Base-by-base conservation (phyloP, 1,140 invertebrate genomes). In the Eumaeus atala region DNA sequence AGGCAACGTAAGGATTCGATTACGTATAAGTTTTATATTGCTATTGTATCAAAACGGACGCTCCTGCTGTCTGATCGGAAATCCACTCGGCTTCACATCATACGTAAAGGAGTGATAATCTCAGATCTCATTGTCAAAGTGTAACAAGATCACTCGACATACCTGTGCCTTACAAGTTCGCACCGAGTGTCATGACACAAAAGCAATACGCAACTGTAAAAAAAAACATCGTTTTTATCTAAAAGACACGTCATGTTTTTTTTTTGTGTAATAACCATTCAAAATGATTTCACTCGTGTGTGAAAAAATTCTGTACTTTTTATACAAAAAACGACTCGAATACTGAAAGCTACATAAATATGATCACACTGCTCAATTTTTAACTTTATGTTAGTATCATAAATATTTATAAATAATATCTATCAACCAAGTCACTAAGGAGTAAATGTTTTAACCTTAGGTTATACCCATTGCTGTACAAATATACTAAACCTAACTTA, bases 41-140 rank as follows among this genome's bases (percentile, higher is more conserved):
- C 63, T 62, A 66, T 82, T 77, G 70, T 70, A 69, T 62, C 21
- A 47, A 55, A 69, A 51, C 78, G 78, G 77, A 82, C 72, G 68
- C 70, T 62, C 56, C 71, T 70, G 21, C 74, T 83, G 83, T 84
- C 79, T 80, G 82, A 85, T 82, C 79, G 82, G 82, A 85, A 85
- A 67, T 81, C 66, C 72, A 68, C 67, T 67, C 59, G 63, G 60
- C 68, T 73, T 72, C 42, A 60, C 52, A n/a, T n/a, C n/a, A 57
- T 58, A 49, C 54, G 42, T 71, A 73, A 80, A 81, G 76, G 77
- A 84, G 81, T 84, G 72, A 79, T 79, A 55, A 65, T 62, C 48
- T 34, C 54, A 49, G 21, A 28, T 54, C 18, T 47, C 54, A 72
- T 77, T 81, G 71, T 76, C 62, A 69, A 55, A 51, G 21, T 81